Conservation (phyloP, 1,140 invertebrate genomes). For the Cephus cinctus region DNA sequence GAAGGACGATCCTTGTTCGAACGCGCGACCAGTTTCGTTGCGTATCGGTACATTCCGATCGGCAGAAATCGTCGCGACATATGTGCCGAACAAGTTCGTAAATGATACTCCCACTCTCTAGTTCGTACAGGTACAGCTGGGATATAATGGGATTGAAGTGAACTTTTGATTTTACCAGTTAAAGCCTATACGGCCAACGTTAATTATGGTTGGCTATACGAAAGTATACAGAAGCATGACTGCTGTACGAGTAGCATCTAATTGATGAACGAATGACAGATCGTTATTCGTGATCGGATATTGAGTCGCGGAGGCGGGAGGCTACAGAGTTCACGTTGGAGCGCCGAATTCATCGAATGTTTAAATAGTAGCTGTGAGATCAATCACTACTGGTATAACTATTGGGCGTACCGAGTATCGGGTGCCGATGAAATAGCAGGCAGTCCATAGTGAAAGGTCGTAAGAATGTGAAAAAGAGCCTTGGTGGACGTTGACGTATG, state of each 20-base stretch:
- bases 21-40: constrained; percentile 34
- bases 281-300: not conserved
- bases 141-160: too few species aligned
- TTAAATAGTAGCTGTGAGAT: not conserved
- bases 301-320: not conserved
- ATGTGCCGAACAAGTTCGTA: constrained; percentile 27
- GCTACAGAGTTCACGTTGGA: not conserved
- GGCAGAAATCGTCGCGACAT: constrained; percentile 21
- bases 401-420: not conserved
- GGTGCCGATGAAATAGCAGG: not conserved
- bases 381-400: not conserved
- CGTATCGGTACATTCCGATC: constrained; percentile 39
- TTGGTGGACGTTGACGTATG: constrained; percentile 2
- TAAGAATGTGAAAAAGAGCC: not conserved
- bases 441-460: not conserved
- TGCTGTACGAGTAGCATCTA: too few species aligned
- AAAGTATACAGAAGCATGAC: too few species aligned
- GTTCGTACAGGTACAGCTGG: too few species aligned
- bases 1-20: constrained; percentile 7
- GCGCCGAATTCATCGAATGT: not conserved
- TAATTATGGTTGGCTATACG: too few species aligned
- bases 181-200: too few species aligned
- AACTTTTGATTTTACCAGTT: too few species aligned
- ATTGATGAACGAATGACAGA: too few species aligned
- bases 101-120: constrained; percentile 12